These are phyloP conservation scores for Trilocha varians DNA, from an alignment of 2,888 invertebrate genomes.

Conservation along the genomic window DNA sequence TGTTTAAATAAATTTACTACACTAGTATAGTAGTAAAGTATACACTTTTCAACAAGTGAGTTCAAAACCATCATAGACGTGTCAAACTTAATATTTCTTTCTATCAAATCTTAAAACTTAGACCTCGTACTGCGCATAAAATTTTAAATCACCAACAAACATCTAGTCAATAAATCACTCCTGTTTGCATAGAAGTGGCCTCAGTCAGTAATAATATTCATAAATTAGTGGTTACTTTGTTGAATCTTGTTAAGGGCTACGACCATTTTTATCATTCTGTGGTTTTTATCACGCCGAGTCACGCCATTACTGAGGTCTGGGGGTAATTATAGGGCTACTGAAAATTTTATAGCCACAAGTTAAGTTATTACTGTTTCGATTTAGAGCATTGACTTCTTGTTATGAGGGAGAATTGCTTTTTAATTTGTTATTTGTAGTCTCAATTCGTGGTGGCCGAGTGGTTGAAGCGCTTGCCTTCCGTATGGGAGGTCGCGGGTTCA, in stretches of 20 bases:
- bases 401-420: slow-evolving; percentile 2
- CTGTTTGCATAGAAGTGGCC: slow-evolving; percentile 29
- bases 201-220: slow-evolving; percentile 23
- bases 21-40: too few species aligned
- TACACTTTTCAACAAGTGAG: too few species aligned
- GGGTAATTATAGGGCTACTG: slow-evolving; percentile 21
- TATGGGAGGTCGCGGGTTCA: too few species aligned
- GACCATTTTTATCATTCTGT: slow-evolving; percentile 24
- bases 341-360: slow-evolving; percentile 23
- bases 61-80: too few species aligned
- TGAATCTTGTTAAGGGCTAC: slow-evolving; percentile 18
- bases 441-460: too few species aligned
- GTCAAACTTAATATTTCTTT: too few species aligned
- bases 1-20: too few species aligned
- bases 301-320: slow-evolving; percentile 16
- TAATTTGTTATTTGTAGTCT: not conserved
- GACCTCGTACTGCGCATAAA: not conserved
- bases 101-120: not conserved
- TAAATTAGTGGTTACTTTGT: slow-evolving; percentile 29
- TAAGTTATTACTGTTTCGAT: slow-evolving; percentile 21
- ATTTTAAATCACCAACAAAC: not conserved
- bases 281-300: slow-evolving; percentile 36
- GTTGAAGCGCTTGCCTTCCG: too few species aligned
- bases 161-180: slow-evolving; percentile 25
- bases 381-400: slow-evolving; percentile 13